These are phyloP conservation scores for Epinotia ramella DNA, from an alignment of 2,888 invertebrate genomes.

Conservation along the genomic window DNA sequence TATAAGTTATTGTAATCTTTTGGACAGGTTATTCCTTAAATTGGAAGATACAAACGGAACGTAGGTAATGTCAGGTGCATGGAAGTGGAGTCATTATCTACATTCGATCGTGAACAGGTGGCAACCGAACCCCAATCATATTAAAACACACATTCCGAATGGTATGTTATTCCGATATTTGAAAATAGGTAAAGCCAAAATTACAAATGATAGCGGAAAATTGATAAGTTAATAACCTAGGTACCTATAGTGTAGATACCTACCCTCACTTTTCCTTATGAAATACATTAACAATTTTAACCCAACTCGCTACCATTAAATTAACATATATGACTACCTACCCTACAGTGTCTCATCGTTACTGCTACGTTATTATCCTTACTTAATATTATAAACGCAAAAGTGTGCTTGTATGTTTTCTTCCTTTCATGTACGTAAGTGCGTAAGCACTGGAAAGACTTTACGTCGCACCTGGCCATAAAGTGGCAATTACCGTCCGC, in stretches of 20 bases:
- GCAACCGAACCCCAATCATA: conserved; percentile 10
- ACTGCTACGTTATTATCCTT: neutral
- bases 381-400: neutral
- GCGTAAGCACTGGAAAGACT: neutral
- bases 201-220: neutral
- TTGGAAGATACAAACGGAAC: conserved; percentile 19
- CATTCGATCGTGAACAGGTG: conserved; percentile 23
- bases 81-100: conserved; percentile 15
- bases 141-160: neutral
- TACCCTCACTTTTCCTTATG: neutral
- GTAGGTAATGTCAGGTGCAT: conserved; percentile 11
- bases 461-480: too few relatives aligned
- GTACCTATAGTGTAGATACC: neutral
- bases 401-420: neutral
- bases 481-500: too few relatives aligned
- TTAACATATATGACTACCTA: conserved; percentile 4
- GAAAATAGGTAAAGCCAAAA: neutral
- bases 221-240: neutral
- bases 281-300: neutral
- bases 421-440: neutral
- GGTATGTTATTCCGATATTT: neutral
- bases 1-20: neutral
- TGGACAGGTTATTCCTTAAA: neutral
- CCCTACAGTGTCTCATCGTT: neutral
- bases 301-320: neutral